These are phyloP conservation scores for Aurelia aurita complex sp. Pacific DNA, from an alignment of 30 jellyfish, hydroid and myxozoan genomes.

Conservation along the genomic window DNA sequence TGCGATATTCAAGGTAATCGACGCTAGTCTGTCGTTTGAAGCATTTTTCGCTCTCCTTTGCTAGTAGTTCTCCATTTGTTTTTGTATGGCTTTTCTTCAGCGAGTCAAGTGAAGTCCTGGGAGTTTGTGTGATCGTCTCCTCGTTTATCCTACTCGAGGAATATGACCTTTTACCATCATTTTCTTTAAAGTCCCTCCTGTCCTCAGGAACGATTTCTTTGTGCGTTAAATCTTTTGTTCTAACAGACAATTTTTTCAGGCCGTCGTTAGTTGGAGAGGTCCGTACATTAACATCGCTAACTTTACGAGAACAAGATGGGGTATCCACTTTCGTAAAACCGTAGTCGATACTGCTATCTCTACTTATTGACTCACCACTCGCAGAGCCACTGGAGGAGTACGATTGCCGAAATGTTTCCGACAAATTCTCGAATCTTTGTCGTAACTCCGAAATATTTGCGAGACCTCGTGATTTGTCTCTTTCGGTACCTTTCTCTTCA, in stretches of 20 bases:
- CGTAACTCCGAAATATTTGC: slow-evolving; percentile 47
- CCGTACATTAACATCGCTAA: too few species aligned
- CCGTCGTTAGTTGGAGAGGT: too few species aligned
- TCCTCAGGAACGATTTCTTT: too few species aligned
- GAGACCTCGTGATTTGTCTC: slow-evolving; percentile 17
- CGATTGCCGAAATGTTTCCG: slow-evolving; percentile 11
- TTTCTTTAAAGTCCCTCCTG: too few species aligned
- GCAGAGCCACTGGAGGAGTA: neutral
- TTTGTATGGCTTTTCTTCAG: neutral
- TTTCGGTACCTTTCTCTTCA: slow-evolving; percentile 7
- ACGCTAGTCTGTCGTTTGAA: neutral
- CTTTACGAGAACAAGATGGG: too few species aligned
- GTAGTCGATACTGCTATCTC: slow-evolving; percentile 23
- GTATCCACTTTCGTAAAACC: too few species aligned
- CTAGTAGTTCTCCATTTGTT: neutral
- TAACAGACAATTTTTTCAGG: too few species aligned
- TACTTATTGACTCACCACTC: neutral
- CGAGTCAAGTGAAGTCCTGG: neutral
- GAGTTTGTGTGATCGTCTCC: neutral
- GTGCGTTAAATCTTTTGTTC: too few species aligned
- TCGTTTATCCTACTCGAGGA: neutral
- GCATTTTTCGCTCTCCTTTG: neutral
- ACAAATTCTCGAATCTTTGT: slow-evolving; percentile 14
- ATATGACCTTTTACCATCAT: too few species aligned
- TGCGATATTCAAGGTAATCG: neutral